Evolutionary conservation across 2,797 vertebrate genomes (phyloP), one percentile per base, ranked within the genome.

Genomic region (Danio tinwini): DNA sequence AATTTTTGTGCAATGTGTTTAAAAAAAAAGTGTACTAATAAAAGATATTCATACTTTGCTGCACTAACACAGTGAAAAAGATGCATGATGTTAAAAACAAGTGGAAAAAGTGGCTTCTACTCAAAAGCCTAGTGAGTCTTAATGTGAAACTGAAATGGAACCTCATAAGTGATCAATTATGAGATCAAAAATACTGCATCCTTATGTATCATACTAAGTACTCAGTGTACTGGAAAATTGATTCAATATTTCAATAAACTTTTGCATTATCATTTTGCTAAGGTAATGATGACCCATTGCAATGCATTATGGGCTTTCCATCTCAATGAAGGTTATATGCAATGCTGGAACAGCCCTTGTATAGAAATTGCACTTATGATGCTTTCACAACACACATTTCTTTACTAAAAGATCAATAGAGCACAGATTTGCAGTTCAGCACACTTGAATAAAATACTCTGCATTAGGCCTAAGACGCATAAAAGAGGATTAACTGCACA

Each of bases 301-400:
- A 14, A 40, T 17, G 56, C 44, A 62, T 62, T 50, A 50, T 49
- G 73, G 12, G 7, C 11, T 45, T 76, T 42, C 49, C 14, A 12
- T 62, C 5, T 63, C 58, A 2, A 5, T 40, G n/a, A 39, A 50
- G 7, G 45, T 52, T 40, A 62, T 7, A 62, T 9, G 16, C 7
- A 49, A 62, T 9, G 2, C 5, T 61, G 13, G 58, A 61, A 61
- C 10, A 53, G 49, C 16, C 6, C 17, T n/a, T 29, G 29, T 29
- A 10, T 16, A 4, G 21, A n/a, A 37, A 10, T 17, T 16, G 16
- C 16, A 6, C 19, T 6, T 8, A 44, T 45, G 9, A 55, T 58
- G 42, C 75, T n/a, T 49, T 49, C 47, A 49, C 16, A 61, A 61
- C n/a, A n/a, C 11, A 50, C 29, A 11, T 69, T 59, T 59, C n/a